phyloP scores from a whole-genome alignment of 2,113 vertebrate genomes.

The Pachycephala philippinensis region DNA sequence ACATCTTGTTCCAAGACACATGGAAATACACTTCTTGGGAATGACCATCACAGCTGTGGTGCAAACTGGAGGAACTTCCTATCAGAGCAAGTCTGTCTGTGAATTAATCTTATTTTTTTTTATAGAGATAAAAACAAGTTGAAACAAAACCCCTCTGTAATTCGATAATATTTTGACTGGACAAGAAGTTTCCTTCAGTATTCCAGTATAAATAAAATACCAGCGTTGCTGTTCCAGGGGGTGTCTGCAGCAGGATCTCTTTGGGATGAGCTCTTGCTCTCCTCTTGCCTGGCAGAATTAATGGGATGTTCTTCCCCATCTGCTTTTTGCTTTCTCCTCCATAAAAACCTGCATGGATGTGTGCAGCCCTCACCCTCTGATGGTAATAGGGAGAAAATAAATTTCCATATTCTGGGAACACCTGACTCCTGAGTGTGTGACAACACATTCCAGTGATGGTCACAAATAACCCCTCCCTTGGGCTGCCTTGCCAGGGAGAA shows the following conservation, averaged over 20 bases:
- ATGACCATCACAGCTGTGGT: background rate
- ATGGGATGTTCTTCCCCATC: background rate
- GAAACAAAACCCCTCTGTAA: background rate
- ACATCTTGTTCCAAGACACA: background rate
- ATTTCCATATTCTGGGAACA: background rate
- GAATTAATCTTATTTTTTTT: background rate
- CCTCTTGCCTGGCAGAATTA: background rate
- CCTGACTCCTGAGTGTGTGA: background rate
- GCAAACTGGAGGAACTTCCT: background rate
- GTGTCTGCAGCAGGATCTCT: background rate
- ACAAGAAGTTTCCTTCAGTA: background rate
- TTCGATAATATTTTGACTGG: background rate
- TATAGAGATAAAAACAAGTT: background rate
- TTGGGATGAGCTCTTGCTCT: background rate
- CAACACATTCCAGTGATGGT: rapidly evolving
- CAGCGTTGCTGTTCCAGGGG: background rate
- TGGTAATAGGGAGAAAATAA: background rate
- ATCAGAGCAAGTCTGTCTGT: background rate
- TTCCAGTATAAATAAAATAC: background rate
- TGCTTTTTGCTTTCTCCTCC: background rate
- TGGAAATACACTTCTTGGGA: background rate
- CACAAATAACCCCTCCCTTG: background rate
- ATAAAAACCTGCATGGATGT: background rate
- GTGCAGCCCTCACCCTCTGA: background rate
- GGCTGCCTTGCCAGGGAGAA: background rate